phyloP scores from a whole-genome alignment of 37 sponge, comb jelly and placozoan species.

The Agelas oroides region DNA sequence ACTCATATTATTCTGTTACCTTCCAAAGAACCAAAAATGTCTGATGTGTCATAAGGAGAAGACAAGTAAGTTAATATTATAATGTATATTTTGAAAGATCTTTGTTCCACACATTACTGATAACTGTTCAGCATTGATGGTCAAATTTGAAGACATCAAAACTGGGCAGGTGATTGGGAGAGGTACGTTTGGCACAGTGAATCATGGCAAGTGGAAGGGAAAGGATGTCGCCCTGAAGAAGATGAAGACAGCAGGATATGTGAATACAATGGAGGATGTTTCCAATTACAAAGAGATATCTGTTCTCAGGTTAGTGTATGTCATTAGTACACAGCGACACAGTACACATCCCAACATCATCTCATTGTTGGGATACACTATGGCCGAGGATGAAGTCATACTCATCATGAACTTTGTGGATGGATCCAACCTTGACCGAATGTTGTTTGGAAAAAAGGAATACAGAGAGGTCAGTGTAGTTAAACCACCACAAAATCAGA shows the following conservation, averaged over 20 bases:
- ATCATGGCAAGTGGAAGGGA: background rate
- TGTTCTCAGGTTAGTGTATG: background rate
- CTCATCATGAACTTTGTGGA: conserved; percentile 39
- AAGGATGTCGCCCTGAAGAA: background rate
- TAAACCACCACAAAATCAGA: background rate
- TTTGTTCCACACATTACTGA: too few relatives aligned
- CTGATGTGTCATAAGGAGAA: too few relatives aligned
- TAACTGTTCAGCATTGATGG: too few relatives aligned
- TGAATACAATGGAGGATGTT: background rate
- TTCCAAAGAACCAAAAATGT: too few relatives aligned
- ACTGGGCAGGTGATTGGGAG: background rate
- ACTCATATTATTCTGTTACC: too few relatives aligned
- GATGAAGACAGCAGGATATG: background rate
- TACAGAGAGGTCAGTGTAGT: conserved; percentile 6
- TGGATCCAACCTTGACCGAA: conserved; percentile 33
- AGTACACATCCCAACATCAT: background rate
- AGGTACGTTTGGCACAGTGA: background rate
- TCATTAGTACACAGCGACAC: background rate
- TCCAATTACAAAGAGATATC: too few relatives aligned
- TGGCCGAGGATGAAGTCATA: conserved; percentile 13
- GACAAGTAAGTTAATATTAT: too few relatives aligned
- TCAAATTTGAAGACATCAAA: background rate
- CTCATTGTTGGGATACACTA: conserved; percentile 5
- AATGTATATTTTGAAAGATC: too few relatives aligned
- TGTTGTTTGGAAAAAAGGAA: conserved; percentile 12